Base-by-base conservation (phyloP, 1,140 invertebrate genomes). In the Tyrophagus putrescentiae region DNA sequence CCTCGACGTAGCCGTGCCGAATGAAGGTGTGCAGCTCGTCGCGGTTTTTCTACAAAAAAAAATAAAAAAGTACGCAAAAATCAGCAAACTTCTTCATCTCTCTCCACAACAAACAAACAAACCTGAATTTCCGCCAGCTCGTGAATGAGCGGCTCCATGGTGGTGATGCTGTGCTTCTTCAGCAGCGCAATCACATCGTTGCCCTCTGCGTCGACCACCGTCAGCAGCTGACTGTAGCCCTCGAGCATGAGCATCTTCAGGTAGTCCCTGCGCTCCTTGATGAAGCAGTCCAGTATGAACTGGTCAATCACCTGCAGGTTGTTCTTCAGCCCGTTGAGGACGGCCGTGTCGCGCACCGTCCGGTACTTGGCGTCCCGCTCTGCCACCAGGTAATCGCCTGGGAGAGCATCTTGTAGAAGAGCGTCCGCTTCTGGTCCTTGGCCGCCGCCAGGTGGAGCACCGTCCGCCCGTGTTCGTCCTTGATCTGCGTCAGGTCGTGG, bases 381-480 rank as follows among this genome's bases (percentile, higher is more conserved):
- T 1, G 70, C 70, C 25, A 90, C 73, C 67, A 84, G 86, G 16
- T 85, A 79, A 62, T 82, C 0, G 82, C 79, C 67, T 89, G 85
- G 67, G 84, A 76, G 0, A 91, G 74, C 2, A 88, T 70, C 60
- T 85, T 80, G 67, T 83, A 82, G 5, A 89, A 73, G 0, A 81
- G 83, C 29, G 13, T 61, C 9, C 57, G 64, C 28, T 61, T 45
- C 16, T 62, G 56, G 5, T 21, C 34, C 32, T 44, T 62, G 5
- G 54, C 28, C 0, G 84, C 84, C 1, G 86, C 85, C 71, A 87
- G 88, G 71, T 92, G 88, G n/a, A 91, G 70, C 75, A 88, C 82
- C 44, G 81, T 87, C 69, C 89, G 85, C 0, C 87, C 87, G 64
- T 87, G 82, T 68, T 89, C 85, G 65, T 90, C 86, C 83, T 85